A percentile compares a stretch with the other conserved stretches of the same genome.
phyloP scores from a whole-genome alignment of 92 coral and sea anemone genomes.

The Micromussa lordhowensis region DNA sequence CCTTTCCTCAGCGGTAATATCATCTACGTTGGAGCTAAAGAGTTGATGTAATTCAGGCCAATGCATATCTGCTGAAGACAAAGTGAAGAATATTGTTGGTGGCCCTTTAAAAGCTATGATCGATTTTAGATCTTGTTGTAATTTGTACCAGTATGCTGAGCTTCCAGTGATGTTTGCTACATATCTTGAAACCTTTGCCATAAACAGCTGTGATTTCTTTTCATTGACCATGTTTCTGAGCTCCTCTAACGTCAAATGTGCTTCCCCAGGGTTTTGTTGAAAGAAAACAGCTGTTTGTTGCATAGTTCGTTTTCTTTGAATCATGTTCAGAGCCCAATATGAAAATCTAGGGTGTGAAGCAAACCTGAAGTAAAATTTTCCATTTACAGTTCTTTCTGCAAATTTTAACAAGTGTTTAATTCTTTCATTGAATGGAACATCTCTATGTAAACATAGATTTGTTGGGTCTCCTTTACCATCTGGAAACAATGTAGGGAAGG shows the following conservation, averaged over 20 bases:
- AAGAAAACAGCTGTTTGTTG: slow-evolving; percentile 60
- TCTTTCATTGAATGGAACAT: slow-evolving; percentile 35
- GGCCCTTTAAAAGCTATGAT: slow-evolving; percentile 13
- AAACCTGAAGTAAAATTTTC: slow-evolving; percentile 54
- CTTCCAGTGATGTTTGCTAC: slow-evolving; percentile 44
- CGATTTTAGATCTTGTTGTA: slow-evolving; percentile 45
- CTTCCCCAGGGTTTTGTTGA: slow-evolving; percentile 64
- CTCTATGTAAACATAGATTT: slow-evolving; percentile 50
- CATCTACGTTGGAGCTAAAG: slow-evolving; percentile 46
- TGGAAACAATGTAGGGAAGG: slow-evolving; percentile 43
- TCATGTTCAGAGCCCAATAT: slow-evolving; percentile 66
- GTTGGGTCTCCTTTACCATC: too few species aligned
- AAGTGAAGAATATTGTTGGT: too few species aligned
- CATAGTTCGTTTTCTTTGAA: slow-evolving; percentile 56
- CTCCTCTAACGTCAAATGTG: slow-evolving; percentile 63
- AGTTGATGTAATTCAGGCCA: slow-evolving; percentile 65
- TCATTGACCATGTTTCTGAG: slow-evolving; percentile 47
- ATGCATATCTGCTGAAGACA: slow-evolving; percentile 69
- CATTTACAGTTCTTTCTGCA: slow-evolving; percentile 45
- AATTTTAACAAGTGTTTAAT: slow-evolving; percentile 56
- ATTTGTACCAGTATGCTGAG: slow-evolving; percentile 54
- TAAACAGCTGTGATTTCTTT: slow-evolving; percentile 29
- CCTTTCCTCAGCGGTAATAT: slow-evolving; percentile 47
- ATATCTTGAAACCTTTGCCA: slow-evolving; percentile 55
- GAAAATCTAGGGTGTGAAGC: slow-evolving; percentile 63